Evolutionary conservation across 2,888 invertebrate species (phyloP), one percentile per base, ranked within the genome.

Genomic region (Elegia similella): DNA sequence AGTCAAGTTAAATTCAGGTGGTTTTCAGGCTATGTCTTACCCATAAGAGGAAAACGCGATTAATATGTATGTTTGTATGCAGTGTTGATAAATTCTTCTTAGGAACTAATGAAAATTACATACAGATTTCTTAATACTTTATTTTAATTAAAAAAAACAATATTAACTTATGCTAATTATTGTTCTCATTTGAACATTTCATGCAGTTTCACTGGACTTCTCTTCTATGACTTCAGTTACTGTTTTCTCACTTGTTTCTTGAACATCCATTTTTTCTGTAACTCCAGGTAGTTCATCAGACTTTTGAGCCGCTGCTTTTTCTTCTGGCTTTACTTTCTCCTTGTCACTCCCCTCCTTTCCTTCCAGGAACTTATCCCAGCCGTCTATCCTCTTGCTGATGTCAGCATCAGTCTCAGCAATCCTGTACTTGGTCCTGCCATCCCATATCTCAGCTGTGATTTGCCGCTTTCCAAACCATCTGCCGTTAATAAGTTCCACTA

Each of bases 341-440:
- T 55, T 34, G 7, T 47, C 53, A 13, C 60, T 47, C n/a, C 75
- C 78, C 42, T 93, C 94, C 38, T 92, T 94, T 2, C 87, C 88
- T 63, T 95, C 95, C 69, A 98, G 88, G 85, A 94, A 98, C 69
- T 95, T 93, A 70, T 96, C 96, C 98, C 99, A 99, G 65, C 97
- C 95, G 52, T 95, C 93, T 57, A 98, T 86, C 61, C 99, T 93
- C 61, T 95, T 94, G 62, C 94, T 94, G 29, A 95, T 94, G 79
- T 98, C 96, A 52, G 95, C 95, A 76, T 97, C 98, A 0, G 98
- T 98, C 90, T 99, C 99, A 56, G 94, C 94, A 72, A 98, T 94
- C 82, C 95, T 95, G 86, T 95, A 98, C 82, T 98, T 99, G 0
- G 98, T 97, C 80, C 96, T 96, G 15, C 99, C 99, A 89, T 99